Percentiles rank a stretch among this genome's conserved stretches.
These are phyloP conservation scores for Chelonus insularis DNA, from an alignment of 1,140 invertebrate species.

Conservation along the genomic window DNA sequence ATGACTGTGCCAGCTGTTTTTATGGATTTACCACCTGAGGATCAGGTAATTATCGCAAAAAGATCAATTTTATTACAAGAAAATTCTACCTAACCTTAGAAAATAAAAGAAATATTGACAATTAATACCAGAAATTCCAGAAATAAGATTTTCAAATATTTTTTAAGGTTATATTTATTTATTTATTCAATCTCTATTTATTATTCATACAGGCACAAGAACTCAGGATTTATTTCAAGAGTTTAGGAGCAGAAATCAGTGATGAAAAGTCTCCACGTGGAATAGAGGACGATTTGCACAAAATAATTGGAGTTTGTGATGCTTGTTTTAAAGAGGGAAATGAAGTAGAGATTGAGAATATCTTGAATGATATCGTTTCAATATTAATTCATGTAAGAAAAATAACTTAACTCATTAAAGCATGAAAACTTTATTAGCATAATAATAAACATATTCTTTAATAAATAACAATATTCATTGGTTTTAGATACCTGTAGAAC, in stretches of 20 bases:
- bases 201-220: conserved; percentile 70
- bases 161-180: too few relatives aligned
- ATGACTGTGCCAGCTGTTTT: conserved; percentile 80
- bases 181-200: conserved; percentile 8
- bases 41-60: conserved; percentile 72
- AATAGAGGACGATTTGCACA: conserved; percentile 90
- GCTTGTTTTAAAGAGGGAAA: conserved; percentile 85
- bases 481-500: conserved; percentile 76
- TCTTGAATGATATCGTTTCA: conserved; percentile 89
- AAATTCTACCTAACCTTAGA: too few relatives aligned
- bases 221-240: conserved; percentile 85
- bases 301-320: conserved; percentile 93
- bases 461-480: too few relatives aligned
- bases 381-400: conserved; percentile 86
- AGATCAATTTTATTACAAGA: too few relatives aligned
- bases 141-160: too few relatives aligned
- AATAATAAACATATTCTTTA: too few relatives aligned
- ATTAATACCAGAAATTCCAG: too few relatives aligned
- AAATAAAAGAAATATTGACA: conserved; percentile 1
- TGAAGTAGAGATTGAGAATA: conserved; percentile 79
- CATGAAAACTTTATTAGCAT: too few relatives aligned
- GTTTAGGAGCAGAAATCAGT: conserved; percentile 87
- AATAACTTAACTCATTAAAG: too few relatives aligned
- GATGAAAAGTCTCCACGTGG: conserved; percentile 88
- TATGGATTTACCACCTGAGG: conserved; percentile 78